These are phyloP conservation scores for Girardinus metallicus DNA, from an alignment of 2,797 vertebrate species.

Conservation along the genomic window DNA sequence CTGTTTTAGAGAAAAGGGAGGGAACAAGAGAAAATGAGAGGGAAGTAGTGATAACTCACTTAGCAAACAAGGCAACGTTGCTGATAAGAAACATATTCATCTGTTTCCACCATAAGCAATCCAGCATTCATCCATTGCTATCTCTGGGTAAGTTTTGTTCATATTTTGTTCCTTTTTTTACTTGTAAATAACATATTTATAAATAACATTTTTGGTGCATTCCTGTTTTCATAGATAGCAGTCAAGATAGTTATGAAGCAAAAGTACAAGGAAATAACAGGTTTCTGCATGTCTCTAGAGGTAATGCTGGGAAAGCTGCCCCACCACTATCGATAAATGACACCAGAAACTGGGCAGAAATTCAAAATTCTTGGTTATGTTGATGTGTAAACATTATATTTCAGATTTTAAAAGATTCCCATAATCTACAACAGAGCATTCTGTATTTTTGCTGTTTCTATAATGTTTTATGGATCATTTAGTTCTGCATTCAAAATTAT, in stretches of 20 bases:
- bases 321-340: conserved; percentile 4
- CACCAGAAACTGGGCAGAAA: neutral
- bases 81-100: conserved; percentile 19
- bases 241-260: neutral
- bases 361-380: neutral
- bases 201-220: conserved; percentile 7
- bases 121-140: conserved; percentile 11
- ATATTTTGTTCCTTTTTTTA: conserved; percentile 28
- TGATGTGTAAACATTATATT: neutral
- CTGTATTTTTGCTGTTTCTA: neutral
- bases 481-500: neutral
- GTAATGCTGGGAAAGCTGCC: conserved; percentile 7
- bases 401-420: neutral
- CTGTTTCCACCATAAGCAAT: conserved; percentile 16
- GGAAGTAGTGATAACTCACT: conserved; percentile 26
- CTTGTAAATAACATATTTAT: neutral
- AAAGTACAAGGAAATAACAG: conserved; percentile 7
- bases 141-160: conserved; percentile 48
- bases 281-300: neutral
- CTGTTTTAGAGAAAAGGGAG: conserved; percentile 16
- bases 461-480: neutral
- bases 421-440: neutral
- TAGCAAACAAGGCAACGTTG: conserved; percentile 16
- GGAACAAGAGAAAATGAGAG: conserved; percentile 8
- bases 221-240: conserved; percentile 19